Evolutionary conservation across 2,888 invertebrate genomes (phyloP), one percentile per base, ranked within the genome.

Genomic region (Xanthorhoe designata): DNA sequence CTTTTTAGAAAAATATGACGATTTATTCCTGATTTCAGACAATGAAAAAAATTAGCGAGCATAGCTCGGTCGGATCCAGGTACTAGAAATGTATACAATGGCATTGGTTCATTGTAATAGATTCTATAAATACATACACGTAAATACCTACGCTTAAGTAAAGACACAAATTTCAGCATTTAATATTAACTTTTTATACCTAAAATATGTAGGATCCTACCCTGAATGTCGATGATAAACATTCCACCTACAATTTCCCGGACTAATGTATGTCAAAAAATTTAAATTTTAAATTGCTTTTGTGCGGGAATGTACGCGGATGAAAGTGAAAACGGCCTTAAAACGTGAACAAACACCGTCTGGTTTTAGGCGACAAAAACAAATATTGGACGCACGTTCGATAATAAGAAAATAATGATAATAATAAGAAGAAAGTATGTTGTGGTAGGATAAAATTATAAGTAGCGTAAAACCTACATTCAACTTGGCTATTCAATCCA

Each of bases 281-380:
- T 80, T 80, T 79, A 77, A 78, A 81, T 77, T 79, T 75, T 75
- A 74, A 79, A 78, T 42, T 75, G 79, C n/a, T 64, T 68, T 61
- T 74, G 75, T 74, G 67, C 78, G 45, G 52, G 82, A 79, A 70
- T 75, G 82, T 84, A 86, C 85, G 52, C 75, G 65, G 70, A 80
- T 72, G 90, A 92, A 91, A 92, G 92, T 90, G 91, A 92, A 87
- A 92, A 91, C 81, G 87, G 77, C 89, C 90, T 91, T 90, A 90
- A 91, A 92, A 90, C 88, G 83, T 84, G 80, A 76, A 78, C 82
- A 84, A 83, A 84, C 78, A 80, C 75, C 70, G 79, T 80, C 84
- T 82, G 82, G 84, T 81, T 81, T 80, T 78, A 67, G 81, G 79
- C 84, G 86, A 89, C 88, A 90, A 91, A 91, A 91, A 90, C 87